Evolutionary conservation across 2,888 invertebrate species (phyloP), one percentile per base, ranked within the genome.

Genomic region (Synergus laeviventris): DNA sequence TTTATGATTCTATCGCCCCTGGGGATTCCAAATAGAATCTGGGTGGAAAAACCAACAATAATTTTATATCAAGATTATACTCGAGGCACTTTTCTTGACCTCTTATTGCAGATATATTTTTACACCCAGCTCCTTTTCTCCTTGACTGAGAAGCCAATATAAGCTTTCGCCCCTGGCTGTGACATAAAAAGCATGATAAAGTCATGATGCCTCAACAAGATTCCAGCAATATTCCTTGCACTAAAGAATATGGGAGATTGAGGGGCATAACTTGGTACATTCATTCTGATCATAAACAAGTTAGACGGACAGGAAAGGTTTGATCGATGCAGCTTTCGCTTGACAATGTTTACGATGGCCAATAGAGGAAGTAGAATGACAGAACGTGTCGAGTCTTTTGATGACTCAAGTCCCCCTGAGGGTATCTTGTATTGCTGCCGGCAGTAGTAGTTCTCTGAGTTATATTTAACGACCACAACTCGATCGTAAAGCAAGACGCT

Each of bases 391-490:
- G 14, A 70, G 45, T 54, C 36, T 70, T 54, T 70, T 70, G n/a
- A 36, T 11, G 36, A 70, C n/a, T 54, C 1, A n/a, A 36, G 7
- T 18, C 49, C 12, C 49, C 49, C 16, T 4, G 49, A 49, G n/a
- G 36, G 16, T 70, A 70, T 9, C 36, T 70, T 54, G 49, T 70
- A 74, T 61, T 76, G 66, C 70, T 76, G 66, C 70, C 18, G 74
- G 60, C 74, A 42, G 74, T 73, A 45, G 64, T 39, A 45, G n/a
- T 56, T 39, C 56, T 74, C 56, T 74, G 45, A 31, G 78, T 74
- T 78, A 74, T 73, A 45, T 76, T 78, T 78, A 78, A 78, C 78
- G 78, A 78, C 56, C 64, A 66, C 14, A 8, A 73, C 73, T 49
- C 11, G 70, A 60, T 78, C 78, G 60, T 76, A 78, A 78, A 76